Base-by-base conservation (phyloP, 2,113 vertebrate species). In the Copsychus sechellarum region DNA sequence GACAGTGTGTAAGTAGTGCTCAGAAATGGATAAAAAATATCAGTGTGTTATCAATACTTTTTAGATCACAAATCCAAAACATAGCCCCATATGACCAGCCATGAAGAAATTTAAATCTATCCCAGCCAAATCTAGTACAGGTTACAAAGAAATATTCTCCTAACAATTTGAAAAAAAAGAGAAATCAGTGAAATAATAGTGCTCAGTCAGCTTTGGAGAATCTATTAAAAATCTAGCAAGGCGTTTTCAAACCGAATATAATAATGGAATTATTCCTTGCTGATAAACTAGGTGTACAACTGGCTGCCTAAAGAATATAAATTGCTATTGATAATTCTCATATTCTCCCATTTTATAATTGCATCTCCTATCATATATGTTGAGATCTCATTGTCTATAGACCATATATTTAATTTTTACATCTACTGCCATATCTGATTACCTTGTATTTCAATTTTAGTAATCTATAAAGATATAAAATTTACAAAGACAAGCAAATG, bases 1-100 rank as follows among this genome's bases (percentile, higher is more conserved):
- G 14, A 13, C 0, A 0, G 6, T 33, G 34, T 40, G 6, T 34
- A 19, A 72, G 25, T 9, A 8, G 58, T 45, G 16, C 16, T 51
- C 36, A 47, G 16, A 9, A 58, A 25, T 23, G 3, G 5, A 16
- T 14, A 47, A 83, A 67, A 15, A n/a, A n/a, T 4, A 21, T 36
- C 19, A 2, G 1, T n/a, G 17, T 51, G 5, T 11, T 62, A 36
- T 13, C 53, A 40, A 14, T 10, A 18, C 34, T 31, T 53, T 29
- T 72, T 36, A 19, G 20, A 40, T 23, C 8, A 26, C 11, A 82
- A 62, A 82, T 38, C 8, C 7, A 67, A 74, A 79, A 19, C 31
- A 40, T 3, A 38, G 13, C 6, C 4, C 9, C 1, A 14, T 40
- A 34, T 2, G 2, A 53, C 19, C 4, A 79, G 3, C 54, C 60